These are phyloP conservation scores for Carassius gibelio DNA, from an alignment of 2,113 vertebrate genomes.

Conservation along the genomic window DNA sequence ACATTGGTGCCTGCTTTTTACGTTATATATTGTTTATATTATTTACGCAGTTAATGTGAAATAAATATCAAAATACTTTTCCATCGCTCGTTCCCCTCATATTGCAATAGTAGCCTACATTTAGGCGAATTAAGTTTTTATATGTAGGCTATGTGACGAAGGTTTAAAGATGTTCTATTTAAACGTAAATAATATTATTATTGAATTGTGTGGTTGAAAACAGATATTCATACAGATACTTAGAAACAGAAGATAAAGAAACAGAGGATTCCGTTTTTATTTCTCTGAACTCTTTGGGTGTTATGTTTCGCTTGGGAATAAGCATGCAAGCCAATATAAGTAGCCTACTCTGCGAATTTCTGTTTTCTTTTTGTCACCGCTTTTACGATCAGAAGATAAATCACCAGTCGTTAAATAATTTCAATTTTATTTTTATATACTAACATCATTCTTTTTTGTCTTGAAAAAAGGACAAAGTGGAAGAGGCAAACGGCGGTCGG, in stretches of 20 bases:
- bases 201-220: neutral
- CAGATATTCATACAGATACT: neutral
- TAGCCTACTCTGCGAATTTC: neutral
- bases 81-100: neutral
- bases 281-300: neutral
- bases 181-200: neutral
- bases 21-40: neutral
- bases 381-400: neutral
- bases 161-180: neutral
- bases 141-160: conserved; percentile 10
- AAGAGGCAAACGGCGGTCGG: conserved; percentile 97
- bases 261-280: neutral
- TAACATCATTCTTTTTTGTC: conserved; percentile 42
- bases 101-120: neutral
- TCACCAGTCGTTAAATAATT: neutral
- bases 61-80: neutral
- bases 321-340: neutral
- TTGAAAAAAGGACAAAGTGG: conserved; percentile 88
- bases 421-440: conserved; percentile 8
- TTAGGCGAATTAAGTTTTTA: neutral
- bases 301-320: conserved; percentile 1
- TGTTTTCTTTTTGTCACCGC: neutral
- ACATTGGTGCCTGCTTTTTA: neutral
- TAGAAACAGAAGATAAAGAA: neutral
- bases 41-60: neutral